Evolutionary conservation across 2,797 vertebrate genomes (phyloP).

Genomic region (Chrysocyon brachyurus): DNA sequence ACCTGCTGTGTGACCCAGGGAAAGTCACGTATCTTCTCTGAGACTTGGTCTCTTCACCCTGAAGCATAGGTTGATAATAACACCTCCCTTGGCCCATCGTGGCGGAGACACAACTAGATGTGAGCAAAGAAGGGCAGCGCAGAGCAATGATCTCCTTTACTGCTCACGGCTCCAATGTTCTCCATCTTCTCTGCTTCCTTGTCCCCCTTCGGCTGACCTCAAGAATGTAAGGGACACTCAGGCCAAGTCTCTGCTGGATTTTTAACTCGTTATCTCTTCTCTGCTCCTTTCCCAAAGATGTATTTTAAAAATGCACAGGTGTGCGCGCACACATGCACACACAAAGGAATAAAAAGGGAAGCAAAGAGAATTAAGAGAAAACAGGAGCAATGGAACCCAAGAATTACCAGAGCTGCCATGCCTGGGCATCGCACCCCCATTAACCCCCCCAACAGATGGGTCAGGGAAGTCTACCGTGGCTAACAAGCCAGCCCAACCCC

Average conservation of each 20-base stretch:
- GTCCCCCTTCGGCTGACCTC: neutral
- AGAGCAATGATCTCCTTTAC: neutral
- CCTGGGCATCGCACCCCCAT: neutral
- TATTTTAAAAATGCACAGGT: neutral
- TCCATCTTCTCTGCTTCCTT: neutral
- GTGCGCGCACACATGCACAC: too few species aligned
- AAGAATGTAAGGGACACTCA: neutral
- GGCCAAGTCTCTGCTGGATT: neutral
- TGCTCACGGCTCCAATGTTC: fast-evolving
- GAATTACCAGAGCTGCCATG: neutral
- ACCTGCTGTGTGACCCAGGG: neutral
- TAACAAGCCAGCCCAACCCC: neutral
- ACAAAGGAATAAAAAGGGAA: neutral
- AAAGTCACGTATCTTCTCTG: neutral
- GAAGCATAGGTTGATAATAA: neutral
- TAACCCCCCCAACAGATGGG: neutral
- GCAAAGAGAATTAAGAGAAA: neutral
- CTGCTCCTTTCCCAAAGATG: neutral
- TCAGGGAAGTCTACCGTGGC: too few species aligned
- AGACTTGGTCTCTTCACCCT: neutral
- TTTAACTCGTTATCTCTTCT: neutral
- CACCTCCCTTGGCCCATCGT: neutral
- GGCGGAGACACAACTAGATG: neutral
- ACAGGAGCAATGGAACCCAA: neutral
- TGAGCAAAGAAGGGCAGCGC: too few species aligned